A percentile compares a stretch with the other conserved stretches of the same genome.
phyloP scores from a whole-genome alignment of 2,113 vertebrate species.

The Zapus hudsonius region DNA sequence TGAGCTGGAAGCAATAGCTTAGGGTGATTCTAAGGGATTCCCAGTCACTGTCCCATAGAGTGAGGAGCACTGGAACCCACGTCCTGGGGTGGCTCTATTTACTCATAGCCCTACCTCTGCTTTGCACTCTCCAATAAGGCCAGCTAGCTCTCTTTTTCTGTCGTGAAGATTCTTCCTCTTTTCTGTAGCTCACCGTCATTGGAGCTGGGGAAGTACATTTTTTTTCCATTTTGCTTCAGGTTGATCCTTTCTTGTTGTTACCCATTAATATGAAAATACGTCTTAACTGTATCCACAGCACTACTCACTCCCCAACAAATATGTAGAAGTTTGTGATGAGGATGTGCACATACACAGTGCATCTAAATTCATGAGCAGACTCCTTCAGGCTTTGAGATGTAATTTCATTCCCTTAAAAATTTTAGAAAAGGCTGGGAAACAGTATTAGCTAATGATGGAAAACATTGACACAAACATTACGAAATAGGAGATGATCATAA shows the following conservation, averaged over 20 bases:
- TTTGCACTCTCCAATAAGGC: not conserved
- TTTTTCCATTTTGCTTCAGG: not conserved
- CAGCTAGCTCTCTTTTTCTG: not conserved
- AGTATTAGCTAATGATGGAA: not conserved
- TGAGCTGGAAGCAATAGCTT: not conserved
- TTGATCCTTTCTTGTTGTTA: not conserved
- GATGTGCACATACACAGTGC: not conserved
- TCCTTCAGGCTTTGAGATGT: not conserved
- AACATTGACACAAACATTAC: not conserved
- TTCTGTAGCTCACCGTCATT: not conserved
- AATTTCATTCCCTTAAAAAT: not conserved
- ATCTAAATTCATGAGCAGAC: not conserved
- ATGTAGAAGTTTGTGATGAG: not conserved
- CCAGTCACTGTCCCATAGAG: not conserved
- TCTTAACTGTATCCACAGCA: not conserved
- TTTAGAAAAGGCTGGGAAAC: not conserved
- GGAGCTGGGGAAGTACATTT: not conserved
- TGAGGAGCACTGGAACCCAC: not conserved
- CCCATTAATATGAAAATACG: conserved; percentile 2
- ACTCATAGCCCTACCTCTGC: not conserved
- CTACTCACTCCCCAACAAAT: not conserved
- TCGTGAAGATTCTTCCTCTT: not conserved
- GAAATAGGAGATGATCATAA: not conserved
- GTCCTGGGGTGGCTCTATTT: not conserved
- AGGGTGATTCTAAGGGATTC: not conserved